Base-by-base conservation (phyloP, 2,888 invertebrate genomes). In the Cylloceria caligata region DNA sequence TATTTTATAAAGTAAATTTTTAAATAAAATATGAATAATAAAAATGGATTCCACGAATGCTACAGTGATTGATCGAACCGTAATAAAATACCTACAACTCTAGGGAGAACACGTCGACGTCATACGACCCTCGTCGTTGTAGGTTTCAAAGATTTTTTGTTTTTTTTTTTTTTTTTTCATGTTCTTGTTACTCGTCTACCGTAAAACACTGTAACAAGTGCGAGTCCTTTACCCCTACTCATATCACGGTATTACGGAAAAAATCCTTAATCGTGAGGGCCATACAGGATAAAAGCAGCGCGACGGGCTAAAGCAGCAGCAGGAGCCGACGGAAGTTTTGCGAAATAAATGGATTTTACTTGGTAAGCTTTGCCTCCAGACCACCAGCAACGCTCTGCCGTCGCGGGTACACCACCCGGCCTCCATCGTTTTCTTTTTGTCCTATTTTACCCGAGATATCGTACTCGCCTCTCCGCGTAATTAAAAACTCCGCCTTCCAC, bases 311-410 rank as follows among this genome's bases (percentile, higher is more conserved):
- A n/a, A n/a, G n/a, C 52, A 55, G 34, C 52, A 52, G 57, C 57
- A 49, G 65, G 55, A 60, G 71, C 49, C 57, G 74, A 65, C 69
- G 57, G 74, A 69, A 78, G 78, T 69, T 71, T 74, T 39, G 67
- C n/a, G 49, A 81, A 81, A 81, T 81, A 81, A 81, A 81, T 81
- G 81, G 81, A 81, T 81, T 81, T 81, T 65, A 74, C 81, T 81
- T 68, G 68, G 45, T 68, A 74, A 65, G 68, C 76, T 72, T 77
- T 81, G 45, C 55, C 68, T 57, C 67, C 39, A 60, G 34, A 57
- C 39, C 65, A 30, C 52, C 49, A 68, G 60, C 68, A 45, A 49
- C 47, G 60, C 52, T 68, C 30, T 69, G 39, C 57, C 76, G 24
- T 73, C 62, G 72, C 73, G 55, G 36, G 39, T 60, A 7, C 27